Evolutionary conservation across 2,888 invertebrate genomes (phyloP).

Genomic region (Ametastegia equiseti): DNA sequence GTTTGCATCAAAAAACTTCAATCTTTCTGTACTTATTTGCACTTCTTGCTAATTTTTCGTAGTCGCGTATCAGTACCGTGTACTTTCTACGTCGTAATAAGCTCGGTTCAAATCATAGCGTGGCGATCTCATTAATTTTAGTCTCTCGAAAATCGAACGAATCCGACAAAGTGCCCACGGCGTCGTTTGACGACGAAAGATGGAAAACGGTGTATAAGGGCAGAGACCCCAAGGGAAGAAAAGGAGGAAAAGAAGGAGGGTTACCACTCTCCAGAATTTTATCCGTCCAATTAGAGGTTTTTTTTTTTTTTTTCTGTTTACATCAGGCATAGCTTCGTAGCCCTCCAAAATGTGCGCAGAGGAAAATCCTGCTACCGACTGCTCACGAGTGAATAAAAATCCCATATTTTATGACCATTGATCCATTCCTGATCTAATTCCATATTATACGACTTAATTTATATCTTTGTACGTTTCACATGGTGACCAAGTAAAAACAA

Average conservation of each 20-base stretch:
- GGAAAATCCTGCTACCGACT: neutral
- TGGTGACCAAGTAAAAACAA: no score
- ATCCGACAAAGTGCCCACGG: conserved; percentile 24
- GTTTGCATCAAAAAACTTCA: no score
- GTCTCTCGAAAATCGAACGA: conserved; percentile 22
- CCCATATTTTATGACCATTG: neutral
- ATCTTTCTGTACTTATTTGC: no score
- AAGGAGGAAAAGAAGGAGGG: neutral
- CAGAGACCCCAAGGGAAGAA: neutral
- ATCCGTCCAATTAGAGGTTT: conserved; percentile 18
- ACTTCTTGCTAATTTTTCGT: neutral
- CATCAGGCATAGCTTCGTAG: neutral
- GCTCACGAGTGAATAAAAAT: no score
- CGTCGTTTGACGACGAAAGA: conserved; percentile 17
- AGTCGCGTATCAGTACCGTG: neutral
- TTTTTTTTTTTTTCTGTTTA: neutral
- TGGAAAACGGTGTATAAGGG: neutral
- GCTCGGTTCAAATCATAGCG: conserved; percentile 23
- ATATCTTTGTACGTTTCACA: no score
- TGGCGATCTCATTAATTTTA: conserved; percentile 26
- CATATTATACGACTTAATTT: no score
- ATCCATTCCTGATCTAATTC: no score
- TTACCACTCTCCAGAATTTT: conserved; percentile 15
- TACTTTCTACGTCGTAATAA: neutral
- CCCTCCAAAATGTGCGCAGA: neutral